Conservation (phyloP, 1,140 invertebrate species). For the Eurytemora carolleeae region DNA sequence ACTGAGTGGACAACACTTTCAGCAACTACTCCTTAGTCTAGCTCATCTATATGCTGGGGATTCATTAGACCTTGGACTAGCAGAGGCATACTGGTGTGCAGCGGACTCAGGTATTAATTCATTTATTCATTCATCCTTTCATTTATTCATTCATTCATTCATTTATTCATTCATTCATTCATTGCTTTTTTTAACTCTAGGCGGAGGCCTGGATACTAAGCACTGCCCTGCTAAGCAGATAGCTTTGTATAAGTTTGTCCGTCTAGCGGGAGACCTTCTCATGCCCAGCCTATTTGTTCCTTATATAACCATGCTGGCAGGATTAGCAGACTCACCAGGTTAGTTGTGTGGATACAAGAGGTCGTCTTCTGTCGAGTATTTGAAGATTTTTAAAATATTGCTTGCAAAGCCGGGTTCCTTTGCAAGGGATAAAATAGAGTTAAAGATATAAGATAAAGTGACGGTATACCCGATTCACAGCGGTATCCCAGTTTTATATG, state of each 20-base stretch:
- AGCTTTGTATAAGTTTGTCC: conserved; percentile 70
- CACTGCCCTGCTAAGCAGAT: conserved; percentile 31
- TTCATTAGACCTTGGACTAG: conserved; percentile 43
- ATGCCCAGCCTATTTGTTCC: conserved; percentile 64
- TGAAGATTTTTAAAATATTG: no score
- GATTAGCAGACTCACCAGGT: conserved; percentile 48
- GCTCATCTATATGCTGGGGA: conserved; percentile 55
- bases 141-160: no score
- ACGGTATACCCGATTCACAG: no score
- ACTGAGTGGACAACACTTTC: conserved; percentile 50
- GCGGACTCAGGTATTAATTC: conserved; percentile 26
- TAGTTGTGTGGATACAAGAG: no score
- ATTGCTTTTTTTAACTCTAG: conserved; percentile 30
- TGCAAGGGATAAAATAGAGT: no score
- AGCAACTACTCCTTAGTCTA: conserved; percentile 55
- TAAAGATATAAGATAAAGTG: no score
- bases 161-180: no score
- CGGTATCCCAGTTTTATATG: no score
- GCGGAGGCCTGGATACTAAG: neutral
- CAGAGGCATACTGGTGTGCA: conserved; percentile 62
- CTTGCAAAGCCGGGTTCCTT: no score
- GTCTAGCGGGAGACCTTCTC: conserved; percentile 61
- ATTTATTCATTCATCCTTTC: no score
- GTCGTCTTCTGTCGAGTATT: no score
- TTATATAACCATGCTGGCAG: conserved; percentile 64